Base-by-base conservation (phyloP, 2,888 invertebrate genomes). In the Lydus trimaculatus region DNA sequence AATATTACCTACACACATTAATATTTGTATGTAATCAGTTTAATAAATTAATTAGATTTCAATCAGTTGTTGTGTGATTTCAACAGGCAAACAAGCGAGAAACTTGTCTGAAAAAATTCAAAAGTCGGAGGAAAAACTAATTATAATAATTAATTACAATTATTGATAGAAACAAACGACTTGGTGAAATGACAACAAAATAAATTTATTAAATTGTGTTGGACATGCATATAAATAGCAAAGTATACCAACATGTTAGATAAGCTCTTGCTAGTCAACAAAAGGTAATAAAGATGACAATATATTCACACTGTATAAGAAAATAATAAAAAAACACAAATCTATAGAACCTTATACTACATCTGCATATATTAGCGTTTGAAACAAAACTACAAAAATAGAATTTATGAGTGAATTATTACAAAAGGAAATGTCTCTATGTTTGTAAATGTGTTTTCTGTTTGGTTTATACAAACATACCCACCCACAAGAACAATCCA, bases 261-360 rank as follows among this genome's bases (percentile, higher is more conserved):
- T 52, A 52, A 52, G 52, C 4, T 52, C 23, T 52, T 25, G 52
- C 11, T 13, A 52, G 52, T 23, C 20, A 52, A 25, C 52, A 52
- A 52, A 52, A 15, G 25, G 13, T 52, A 52, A 52, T 52, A 52
- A 52, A 52, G 48, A 48, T 48, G 48, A 48, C 48, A 48, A 20
- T 48, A 20, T 48, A 48, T 48, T 48, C 48, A 20, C 20, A 48
- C 48, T 20, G 9, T 20, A 11, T 9, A 43, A 17, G 39, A 39
- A 5, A 39, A n/a, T 2, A 39, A 39, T 5, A 48, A 20, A 48
- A 20, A 48, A 48, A 48, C 43, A 17, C n/a, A n/a, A n/a, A 36
- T 7, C 33, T 36, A 36, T 15, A 36, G 15, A 36, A 15, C 15
- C 36, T 15, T 15, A 6, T 3, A 13, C 1, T 36, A 28, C 28